Conservation (phyloP, 2,888 invertebrate species). For the Asteroscopus sphinx region DNA sequence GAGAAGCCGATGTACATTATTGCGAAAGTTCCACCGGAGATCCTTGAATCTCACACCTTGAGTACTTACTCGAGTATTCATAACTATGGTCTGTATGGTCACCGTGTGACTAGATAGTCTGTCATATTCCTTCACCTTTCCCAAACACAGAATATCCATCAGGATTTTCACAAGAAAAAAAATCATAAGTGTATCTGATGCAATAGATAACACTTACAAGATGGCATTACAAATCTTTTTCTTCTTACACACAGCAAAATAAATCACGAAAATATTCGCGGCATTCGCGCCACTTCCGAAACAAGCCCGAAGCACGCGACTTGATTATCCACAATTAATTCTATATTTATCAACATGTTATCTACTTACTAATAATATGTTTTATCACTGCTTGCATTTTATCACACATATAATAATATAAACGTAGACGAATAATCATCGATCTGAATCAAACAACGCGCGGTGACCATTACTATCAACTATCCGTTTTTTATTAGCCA, state of each 20-base stretch:
- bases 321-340: conserved; percentile 12
- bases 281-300: neutral
- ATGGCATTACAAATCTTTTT: too few species aligned
- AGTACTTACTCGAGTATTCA: too few species aligned
- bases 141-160: too few species aligned
- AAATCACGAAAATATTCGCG: neutral
- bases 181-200: too few species aligned
- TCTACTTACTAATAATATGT: conserved; percentile 48
- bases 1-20: too few species aligned
- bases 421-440: conserved; percentile 9
- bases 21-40: too few species aligned
- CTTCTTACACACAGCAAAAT: neutral
- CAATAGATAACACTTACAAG: too few species aligned
- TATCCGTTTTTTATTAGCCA: conserved; percentile 62
- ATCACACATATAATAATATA: conserved; percentile 29
- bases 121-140: too few species aligned
- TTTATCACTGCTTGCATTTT: conserved; percentile 43
- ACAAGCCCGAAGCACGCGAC: conserved; percentile 7
- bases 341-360: conserved; percentile 19
- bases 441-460: conserved; percentile 31
- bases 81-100: too few species aligned
- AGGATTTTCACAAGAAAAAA: too few species aligned
- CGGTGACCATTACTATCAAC: conserved; percentile 62
- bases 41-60: too few species aligned
- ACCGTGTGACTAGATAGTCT: too few species aligned